Percentiles rank a stretch among this genome's conserved stretches.
These are phyloP conservation scores for Tryphoninae sp. DNA, from an alignment of 2,888 invertebrate genomes.

Conservation along the genomic window DNA sequence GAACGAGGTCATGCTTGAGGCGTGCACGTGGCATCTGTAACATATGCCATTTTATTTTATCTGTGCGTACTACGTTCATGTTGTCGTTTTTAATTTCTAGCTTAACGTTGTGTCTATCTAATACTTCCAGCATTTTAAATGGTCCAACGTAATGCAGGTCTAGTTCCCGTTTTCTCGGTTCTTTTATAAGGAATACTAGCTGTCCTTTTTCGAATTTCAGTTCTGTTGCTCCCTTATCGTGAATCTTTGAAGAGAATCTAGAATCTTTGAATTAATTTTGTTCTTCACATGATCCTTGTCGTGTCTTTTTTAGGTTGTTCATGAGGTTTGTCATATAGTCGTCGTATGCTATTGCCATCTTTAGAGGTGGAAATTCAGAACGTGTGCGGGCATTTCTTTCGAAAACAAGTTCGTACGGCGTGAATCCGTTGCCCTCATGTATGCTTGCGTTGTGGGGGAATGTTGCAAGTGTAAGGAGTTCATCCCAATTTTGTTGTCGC, in stretches of 20 bases:
- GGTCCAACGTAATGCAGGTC: not conserved
- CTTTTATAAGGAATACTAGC: not conserved
- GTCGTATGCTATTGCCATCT: slow-evolving; percentile 21
- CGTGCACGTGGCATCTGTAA: not conserved
- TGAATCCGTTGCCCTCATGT: slow-evolving; percentile 39
- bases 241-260: slow-evolving; percentile 7
- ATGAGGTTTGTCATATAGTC: slow-evolving; percentile 26
- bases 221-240: slow-evolving; percentile 40
- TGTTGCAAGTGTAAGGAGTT: slow-evolving; percentile 9
- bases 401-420: slow-evolving; percentile 31
- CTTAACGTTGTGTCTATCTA: not conserved
- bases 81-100: not conserved
- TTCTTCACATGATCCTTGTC: slow-evolving; percentile 21
- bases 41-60: not conserved
- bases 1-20: not conserved
- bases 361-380: slow-evolving; percentile 6
- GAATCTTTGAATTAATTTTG: slow-evolving; percentile 16
- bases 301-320: not conserved
- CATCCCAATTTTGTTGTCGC: slow-evolving; percentile 33
- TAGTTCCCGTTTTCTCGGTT: not conserved
- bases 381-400: slow-evolving; percentile 34
- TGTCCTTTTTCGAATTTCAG: slow-evolving; percentile 30
- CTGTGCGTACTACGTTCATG: not conserved
- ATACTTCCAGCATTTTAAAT: not conserved
- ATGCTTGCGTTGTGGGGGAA: slow-evolving; percentile 37